Evolutionary conservation across 2,113 vertebrate genomes (phyloP), one percentile per base, ranked within the genome.

Genomic region (Petromus typicus): DNA sequence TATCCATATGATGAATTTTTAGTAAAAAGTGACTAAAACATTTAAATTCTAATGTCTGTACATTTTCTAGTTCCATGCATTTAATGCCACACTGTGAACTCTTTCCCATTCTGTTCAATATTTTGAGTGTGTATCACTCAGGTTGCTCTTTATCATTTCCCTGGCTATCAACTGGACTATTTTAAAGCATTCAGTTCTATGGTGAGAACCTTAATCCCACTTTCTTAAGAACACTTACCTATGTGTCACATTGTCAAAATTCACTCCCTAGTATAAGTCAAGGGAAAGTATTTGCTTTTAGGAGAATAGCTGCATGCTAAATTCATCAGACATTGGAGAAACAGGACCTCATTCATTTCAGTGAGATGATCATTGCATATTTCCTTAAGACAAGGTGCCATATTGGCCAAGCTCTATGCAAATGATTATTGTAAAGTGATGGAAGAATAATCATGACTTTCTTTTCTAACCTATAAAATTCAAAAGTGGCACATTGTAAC

Each of bases 101-200:
- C 98, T 97, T 98, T 98, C 84, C 95, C 89, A 97, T 97, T 93
- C 90, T 95, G 94, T 95, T 86, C 57, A 94, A 97, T 97, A 97
- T 89, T 89, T 73, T 95, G 96, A 97, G 97, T 97, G 81, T 95
- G 93, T 97, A 97, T 96, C 96, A 97, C 86, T 94, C 98, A 92
- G 34, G 97, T 97, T 96, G 81, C 93, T 96, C 83, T 98, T 97
- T 97, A 97, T 98, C 98, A 92, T 96, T 97, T 89, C 94, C 93
- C 40, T 3, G 27, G 93, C 96, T 97, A 96, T 97, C 98, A 98
- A 91, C 86, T 92, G 88, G 79, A 78, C 95, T 97, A 95, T 93
- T 98, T 98, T 98, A 98, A 98, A 97, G 89, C 89, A 94, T 96
- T 98, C 96, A 97, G 86, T 94, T 97, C 96, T 97, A 76, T 85